Conservation (phyloP, 37 sponge, comb jelly and placozoan genomes). For the Mnemiopsis leidyi region DNA sequence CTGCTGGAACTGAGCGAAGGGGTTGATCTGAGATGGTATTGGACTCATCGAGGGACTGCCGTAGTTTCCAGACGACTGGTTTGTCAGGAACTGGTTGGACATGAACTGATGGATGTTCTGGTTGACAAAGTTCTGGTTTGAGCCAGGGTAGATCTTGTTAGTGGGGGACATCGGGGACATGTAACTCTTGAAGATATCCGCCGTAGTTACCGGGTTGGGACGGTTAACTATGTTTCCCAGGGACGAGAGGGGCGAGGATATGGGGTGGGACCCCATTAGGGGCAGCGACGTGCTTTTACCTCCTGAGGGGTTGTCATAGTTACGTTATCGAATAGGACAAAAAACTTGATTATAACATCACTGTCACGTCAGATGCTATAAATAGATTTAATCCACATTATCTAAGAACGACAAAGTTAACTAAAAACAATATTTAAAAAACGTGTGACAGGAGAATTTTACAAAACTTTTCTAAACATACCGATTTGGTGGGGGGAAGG, state of each 20-base stretch:
- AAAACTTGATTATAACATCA: too few relatives aligned
- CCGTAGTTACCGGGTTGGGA: neutral
- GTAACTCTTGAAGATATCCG: conserved; percentile 30
- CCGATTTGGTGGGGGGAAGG: conserved; percentile 39
- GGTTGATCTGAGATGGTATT: conserved; percentile 32
- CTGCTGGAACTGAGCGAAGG: conserved; percentile 36
- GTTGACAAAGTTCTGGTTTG: neutral
- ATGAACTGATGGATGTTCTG: conserved; percentile 33
- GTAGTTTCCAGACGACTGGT: neutral
- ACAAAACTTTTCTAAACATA: too few relatives aligned
- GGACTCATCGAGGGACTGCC: conserved; percentile 57
- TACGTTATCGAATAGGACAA: too few relatives aligned
- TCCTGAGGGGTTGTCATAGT: neutral
- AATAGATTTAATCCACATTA: too few relatives aligned
- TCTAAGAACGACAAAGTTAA: too few relatives aligned
- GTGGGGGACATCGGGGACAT: conserved; percentile 53
- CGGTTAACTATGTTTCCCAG: neutral
- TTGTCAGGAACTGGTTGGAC: neutral
- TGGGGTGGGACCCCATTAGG: conserved; percentile 44
- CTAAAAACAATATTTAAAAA: too few relatives aligned
- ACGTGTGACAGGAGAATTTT: too few relatives aligned
- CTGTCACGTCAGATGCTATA: too few relatives aligned
- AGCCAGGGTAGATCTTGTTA: conserved; percentile 57
- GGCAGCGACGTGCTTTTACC: neutral
- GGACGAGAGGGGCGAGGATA: conserved; percentile 7